These are phyloP conservation scores for Dolichomitus sp. DNA, from an alignment of 2,888 invertebrate genomes.

Conservation along the genomic window DNA sequence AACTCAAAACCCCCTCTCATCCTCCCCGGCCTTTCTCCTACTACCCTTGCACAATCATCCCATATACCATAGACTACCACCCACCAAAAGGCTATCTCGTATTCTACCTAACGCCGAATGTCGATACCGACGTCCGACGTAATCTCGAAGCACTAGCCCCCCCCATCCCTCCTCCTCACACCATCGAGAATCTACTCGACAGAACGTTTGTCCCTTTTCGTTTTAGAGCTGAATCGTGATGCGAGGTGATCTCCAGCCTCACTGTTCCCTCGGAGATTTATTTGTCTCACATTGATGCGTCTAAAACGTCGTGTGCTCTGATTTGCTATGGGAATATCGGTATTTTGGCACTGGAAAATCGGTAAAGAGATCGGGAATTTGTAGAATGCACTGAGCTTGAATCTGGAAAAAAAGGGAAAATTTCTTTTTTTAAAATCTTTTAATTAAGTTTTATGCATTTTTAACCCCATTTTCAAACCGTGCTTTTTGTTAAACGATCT, in stretches of 20 bases:
- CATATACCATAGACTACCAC: conserved; percentile 8
- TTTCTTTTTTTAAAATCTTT: no score
- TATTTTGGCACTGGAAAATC: not conserved
- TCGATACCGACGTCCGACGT: conserved; percentile 70
- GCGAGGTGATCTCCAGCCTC: conserved; percentile 23
- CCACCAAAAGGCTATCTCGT: conserved; percentile 57
- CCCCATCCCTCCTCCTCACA: not conserved
- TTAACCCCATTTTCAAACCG: no score
- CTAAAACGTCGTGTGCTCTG: not conserved
- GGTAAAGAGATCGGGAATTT: not conserved
- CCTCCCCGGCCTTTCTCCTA: not conserved
- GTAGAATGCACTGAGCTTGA: no score
- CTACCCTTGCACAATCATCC: conserved; percentile 14
- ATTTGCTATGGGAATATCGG: not conserved
- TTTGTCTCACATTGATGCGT: conserved; percentile 19
- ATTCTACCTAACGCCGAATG: conserved; percentile 71
- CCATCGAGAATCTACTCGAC: no score
- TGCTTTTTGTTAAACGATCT: no score
- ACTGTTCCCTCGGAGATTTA: conserved; percentile 52
- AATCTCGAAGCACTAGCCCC: conserved; percentile 33
- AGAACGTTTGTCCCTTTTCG: conserved; percentile 23
- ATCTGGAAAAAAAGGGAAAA: no score
- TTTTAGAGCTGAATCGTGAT: conserved; percentile 10
- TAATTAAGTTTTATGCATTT: no score
- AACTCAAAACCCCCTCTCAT: not conserved